Evolutionary conservation across 2,797 vertebrate species (phyloP).

Genomic region (Micromesistius poutassou): DNA sequence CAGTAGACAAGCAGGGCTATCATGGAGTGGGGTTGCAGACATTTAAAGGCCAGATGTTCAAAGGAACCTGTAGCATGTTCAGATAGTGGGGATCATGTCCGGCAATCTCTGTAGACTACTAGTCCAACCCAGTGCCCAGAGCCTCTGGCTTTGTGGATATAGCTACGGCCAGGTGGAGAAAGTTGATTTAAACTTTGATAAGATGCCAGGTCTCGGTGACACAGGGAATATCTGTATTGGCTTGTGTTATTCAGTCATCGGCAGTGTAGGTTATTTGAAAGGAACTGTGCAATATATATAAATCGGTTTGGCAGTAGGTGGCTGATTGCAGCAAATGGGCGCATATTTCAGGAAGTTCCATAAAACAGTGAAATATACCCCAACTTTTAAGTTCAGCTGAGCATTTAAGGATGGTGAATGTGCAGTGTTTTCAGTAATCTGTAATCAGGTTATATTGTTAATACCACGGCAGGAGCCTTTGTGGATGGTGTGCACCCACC

Average conservation of each 20-base stretch:
- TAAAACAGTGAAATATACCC: too few species aligned
- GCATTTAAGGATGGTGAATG: too few species aligned
- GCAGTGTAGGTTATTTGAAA: too few species aligned
- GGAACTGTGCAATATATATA: background rate
- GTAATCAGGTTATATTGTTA: too few species aligned
- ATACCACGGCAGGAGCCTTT: too few species aligned
- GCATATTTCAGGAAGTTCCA: background rate
- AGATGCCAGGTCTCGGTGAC: background rate
- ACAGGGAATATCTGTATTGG: background rate
- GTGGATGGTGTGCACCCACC: too few species aligned
- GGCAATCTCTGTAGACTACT: too few species aligned
- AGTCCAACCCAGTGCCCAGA: too few species aligned
- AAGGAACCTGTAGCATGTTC: background rate
- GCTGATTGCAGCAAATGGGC: background rate
- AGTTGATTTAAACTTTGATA: background rate
- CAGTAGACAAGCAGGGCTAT: too few species aligned
- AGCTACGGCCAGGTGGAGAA: background rate
- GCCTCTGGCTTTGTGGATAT: background rate
- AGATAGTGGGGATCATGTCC: too few species aligned
- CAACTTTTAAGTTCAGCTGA: too few species aligned
- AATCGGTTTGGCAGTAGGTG: background rate
- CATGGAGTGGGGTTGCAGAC: background rate
- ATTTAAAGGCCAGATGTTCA: background rate
- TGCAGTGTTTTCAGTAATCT: too few species aligned
- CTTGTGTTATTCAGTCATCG: background rate